Evolutionary conservation across 2,888 invertebrate genomes (phyloP).

Genomic region (Crepidodera aurea): DNA sequence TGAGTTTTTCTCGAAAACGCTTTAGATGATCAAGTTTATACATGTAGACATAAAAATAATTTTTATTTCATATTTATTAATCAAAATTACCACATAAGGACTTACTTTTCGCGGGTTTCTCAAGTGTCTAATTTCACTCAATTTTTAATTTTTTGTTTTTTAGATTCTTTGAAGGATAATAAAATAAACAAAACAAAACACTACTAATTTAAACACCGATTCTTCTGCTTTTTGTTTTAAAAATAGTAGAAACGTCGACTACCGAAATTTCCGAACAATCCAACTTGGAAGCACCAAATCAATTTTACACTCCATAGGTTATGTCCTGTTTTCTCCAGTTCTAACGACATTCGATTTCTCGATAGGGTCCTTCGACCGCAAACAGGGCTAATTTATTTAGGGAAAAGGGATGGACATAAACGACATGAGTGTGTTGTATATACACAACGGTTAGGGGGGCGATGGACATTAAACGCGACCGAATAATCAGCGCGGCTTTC

Average conservation of each 20-base stretch:
- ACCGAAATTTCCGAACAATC: background rate
- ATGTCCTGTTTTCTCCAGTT: slow-evolving; percentile 25
- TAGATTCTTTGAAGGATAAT: too few relatives aligned
- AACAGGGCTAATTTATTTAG: slow-evolving; percentile 47
- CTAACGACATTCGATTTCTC: slow-evolving; percentile 41
- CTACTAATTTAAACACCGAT: too few relatives aligned
- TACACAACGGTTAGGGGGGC: slow-evolving; percentile 32
- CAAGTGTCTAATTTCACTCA: too few relatives aligned
- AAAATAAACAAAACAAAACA: too few relatives aligned
- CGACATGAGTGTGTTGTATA: slow-evolving; percentile 25
- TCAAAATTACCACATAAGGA: too few relatives aligned
- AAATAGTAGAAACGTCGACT: background rate
- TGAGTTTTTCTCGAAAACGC: too few relatives aligned
- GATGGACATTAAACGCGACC: slow-evolving; percentile 33
- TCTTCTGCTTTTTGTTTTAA: too few relatives aligned
- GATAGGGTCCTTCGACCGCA: slow-evolving; percentile 45
- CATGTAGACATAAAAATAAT: too few relatives aligned
- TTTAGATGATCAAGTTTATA: too few relatives aligned
- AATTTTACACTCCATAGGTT: slow-evolving; percentile 40
- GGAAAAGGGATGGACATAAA: slow-evolving; percentile 42
- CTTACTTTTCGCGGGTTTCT: too few relatives aligned
- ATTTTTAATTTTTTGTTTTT: too few relatives aligned
- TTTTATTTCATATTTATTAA: too few relatives aligned
- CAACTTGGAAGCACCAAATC: slow-evolving; percentile 13
- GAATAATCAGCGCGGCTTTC: slow-evolving; percentile 35